Evolutionary conservation across 1,140 invertebrate species (phyloP), one percentile per base, ranked within the genome.

Genomic region (Stegodyphus mimosarum): DNA sequence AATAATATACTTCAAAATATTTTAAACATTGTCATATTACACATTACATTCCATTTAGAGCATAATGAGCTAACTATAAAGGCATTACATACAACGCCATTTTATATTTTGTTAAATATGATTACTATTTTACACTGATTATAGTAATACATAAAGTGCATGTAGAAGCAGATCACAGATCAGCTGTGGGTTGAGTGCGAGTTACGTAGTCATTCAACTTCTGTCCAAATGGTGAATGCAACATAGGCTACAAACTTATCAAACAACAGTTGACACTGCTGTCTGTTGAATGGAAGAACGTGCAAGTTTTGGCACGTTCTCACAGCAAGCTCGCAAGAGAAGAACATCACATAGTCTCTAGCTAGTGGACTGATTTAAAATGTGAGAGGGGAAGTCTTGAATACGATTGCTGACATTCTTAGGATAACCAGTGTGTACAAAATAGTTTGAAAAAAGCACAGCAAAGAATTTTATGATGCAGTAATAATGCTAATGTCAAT

Each of bases 131-230:
- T 60, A 60, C 55, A 60, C 15, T 60, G 55, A 60, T 2, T 60
- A 60, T 60, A 60, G 55, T 60, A 10, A 10, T 52, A 78, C 66
- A 71, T 69, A 69, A 1, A 78, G 51, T 60, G 63, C 49, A 69
- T 71, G 49, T 49, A 64, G 64, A 49, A 81, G 70, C 81, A 76
- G 81, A 83, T 83, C 81, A 83, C 81, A 83, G 81, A 69, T 72
- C 63, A 83, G 49, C 55, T 75, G 81, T 75, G 51, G 81, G 74
- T 33, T 49, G 74, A 76, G 64, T 75, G 72, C n/a, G 72, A 69
- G 55, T 13, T 7, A 10, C 60, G 73, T 75, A 81, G 70, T 50
- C 79, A 55, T 48, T 73, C 53, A 63, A 73, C 79, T 60, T 64
- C 49, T 73, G 55, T 64, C 52, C 18, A 72, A 73, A 52, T 73